A percentile compares a stretch with the other conserved stretches of the same genome.
Evolutionary conservation across 1,140 invertebrate species (phyloP).

Genomic region (Piezodorus guildinii): DNA sequence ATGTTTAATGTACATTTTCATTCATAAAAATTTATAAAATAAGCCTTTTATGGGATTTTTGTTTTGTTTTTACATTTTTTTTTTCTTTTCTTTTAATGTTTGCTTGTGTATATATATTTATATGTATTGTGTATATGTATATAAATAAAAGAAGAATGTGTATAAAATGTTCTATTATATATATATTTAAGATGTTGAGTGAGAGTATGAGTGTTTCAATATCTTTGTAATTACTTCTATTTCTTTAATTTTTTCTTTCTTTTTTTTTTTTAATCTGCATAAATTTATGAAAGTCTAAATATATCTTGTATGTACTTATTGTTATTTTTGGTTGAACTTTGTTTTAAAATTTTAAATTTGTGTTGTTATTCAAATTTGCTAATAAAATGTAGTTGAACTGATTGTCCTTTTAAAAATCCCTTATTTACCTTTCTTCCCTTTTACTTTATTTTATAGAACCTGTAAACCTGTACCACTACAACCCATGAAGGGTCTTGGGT

Average conservation of each 20-base stretch:
- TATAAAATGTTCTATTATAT: constrained; percentile 7
- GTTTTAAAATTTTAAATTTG: constrained; percentile 18
- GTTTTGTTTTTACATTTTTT: not conserved
- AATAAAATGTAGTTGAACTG: constrained; percentile 18
- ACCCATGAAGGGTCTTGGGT: too few species aligned
- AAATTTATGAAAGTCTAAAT: constrained; percentile 18
- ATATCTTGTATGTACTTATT: constrained; percentile 19
- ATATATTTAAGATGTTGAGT: constrained; percentile 8
- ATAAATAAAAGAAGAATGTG: constrained; percentile 1
- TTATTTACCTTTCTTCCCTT: too few species aligned
- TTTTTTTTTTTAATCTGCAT: constrained; percentile 10
- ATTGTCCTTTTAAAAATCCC: too few species aligned
- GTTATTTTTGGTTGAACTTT: constrained; percentile 21
- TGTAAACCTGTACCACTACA: too few species aligned
- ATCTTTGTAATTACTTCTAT: constrained; percentile 4
- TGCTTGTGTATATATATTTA: constrained; percentile 11
- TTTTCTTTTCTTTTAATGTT: not conserved
- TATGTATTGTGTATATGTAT: constrained; percentile 14
- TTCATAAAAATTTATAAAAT: not conserved
- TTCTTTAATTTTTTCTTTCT: not conserved
- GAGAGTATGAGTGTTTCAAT: not conserved
- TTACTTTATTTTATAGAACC: too few species aligned
- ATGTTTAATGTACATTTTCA: not conserved
- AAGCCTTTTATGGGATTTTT: not conserved
- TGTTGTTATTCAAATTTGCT: constrained; percentile 22